Base-by-base conservation (phyloP, 2,888 invertebrate species). In the Nezara viridula region DNA sequence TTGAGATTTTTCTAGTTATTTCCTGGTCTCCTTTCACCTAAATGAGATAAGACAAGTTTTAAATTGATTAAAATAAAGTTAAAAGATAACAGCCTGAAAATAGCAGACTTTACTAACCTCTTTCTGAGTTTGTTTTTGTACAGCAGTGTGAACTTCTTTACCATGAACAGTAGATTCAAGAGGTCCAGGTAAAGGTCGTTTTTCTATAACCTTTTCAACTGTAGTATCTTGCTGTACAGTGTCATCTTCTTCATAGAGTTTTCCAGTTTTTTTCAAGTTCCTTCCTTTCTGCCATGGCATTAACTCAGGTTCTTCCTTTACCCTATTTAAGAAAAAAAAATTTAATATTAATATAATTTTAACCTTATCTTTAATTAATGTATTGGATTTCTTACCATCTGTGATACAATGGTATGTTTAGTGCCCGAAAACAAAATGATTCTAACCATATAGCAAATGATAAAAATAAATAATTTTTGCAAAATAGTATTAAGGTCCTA, bases 1-100 rank as follows among this genome's bases (percentile, higher is more conserved):
- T 96, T 21, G 98, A 98, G 90, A 98, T 98, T 92, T 98, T 98
- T 91, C 98, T 95, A 0, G 97, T 97, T 88, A 98, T 98, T 93
- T 98, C 98, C 60, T 96, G 93, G 92, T 98, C 97, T 21, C 97
- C 98, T 89, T 96, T 94, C 5, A 95, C 94, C 92, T 92, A 90
- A 37, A 66, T 88, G 73, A 86, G 14, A 66, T 21, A 89, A 89
- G 50, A n/a, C 49, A n/a, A 49, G 16, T n/a, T 50, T n/a, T 86
- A 40, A 86, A 86, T 49, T 0, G 0, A 19, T 49, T 24, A 86
- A 86, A 86, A 86, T 86, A 49, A 21, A 86, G n/a, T 50, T 19
- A 85, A 9, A 37, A 77, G 40, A 24, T 37, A 73, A 24, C 21
- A 40, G 21, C 21, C 0, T 16, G 87, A 77, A 5, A 24, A n/a